Evolutionary conservation across 2,888 invertebrate genomes (phyloP).

Genomic region (Tetranychus truncatus): DNA sequence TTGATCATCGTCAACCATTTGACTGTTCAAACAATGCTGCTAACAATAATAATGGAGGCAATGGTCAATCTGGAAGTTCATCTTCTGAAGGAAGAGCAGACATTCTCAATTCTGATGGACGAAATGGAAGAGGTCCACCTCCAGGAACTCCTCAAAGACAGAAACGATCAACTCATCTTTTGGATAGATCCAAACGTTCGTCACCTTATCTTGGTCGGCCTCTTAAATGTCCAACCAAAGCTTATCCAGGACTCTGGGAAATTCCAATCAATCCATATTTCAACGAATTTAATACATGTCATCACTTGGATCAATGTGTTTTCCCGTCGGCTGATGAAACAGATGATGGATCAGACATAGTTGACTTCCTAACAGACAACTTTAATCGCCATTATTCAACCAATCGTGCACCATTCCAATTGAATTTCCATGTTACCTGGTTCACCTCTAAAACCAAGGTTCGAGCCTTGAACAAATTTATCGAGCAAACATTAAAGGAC

Average conservation of each 20-base stretch:
- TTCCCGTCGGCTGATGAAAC: conserved; percentile 50
- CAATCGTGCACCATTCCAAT: conserved; percentile 27
- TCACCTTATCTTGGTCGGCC: conserved; percentile 20
- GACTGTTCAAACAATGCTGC: conserved; percentile 12
- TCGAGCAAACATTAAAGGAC: conserved; percentile 24
- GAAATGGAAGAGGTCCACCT: conserved; percentile 1
- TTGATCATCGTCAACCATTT: conserved; percentile 25
- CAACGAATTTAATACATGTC: conserved; percentile 27
- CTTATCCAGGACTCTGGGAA: conserved; percentile 34
- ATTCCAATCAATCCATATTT: conserved; percentile 27
- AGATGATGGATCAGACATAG: conserved; percentile 28
- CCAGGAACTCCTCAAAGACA: neutral
- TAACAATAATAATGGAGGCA: conserved; percentile 2
- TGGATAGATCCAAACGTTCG: conserved; percentile 15
- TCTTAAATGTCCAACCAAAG: conserved; percentile 25
- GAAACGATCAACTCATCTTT: neutral
- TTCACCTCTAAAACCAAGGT: conserved; percentile 22
- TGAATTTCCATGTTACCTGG: conserved; percentile 28
- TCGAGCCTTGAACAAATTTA: conserved; percentile 26
- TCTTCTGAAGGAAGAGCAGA: neutral
- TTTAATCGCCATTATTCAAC: conserved; percentile 27
- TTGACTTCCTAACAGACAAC: conserved; percentile 27
- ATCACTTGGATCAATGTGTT: conserved; percentile 36
- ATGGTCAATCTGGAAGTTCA: neutral
- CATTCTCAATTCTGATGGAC: conserved; percentile 1